A percentile compares a stretch with the other conserved stretches of the same genome.
These are phyloP conservation scores for Cantharis flavilabris DNA, from an alignment of 2,888 invertebrate species.

Conservation along the genomic window DNA sequence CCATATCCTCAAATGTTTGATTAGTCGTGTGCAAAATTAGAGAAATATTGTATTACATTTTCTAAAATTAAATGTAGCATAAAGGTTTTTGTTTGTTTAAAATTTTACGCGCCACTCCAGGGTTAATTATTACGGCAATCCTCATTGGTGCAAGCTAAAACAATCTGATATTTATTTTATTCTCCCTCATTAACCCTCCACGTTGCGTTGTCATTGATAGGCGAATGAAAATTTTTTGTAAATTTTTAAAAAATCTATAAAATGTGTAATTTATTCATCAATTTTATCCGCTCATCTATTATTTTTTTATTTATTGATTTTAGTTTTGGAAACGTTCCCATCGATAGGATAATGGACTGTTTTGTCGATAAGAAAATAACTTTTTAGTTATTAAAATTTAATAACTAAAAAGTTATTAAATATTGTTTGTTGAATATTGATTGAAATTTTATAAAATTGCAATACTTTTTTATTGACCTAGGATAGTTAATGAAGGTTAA, in stretches of 20 bases:
- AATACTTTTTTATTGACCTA: background rate
- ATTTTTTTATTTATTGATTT: background rate
- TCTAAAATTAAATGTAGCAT: too few species aligned
- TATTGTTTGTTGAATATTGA: background rate
- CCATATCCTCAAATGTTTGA: background rate
- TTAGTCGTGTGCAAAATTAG: background rate
- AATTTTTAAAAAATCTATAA: too few species aligned
- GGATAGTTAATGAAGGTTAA: background rate
- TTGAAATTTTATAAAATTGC: background rate
- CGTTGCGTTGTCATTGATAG: too few species aligned
- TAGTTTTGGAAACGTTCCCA: background rate
- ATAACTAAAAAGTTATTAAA: too few species aligned
- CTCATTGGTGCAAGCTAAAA: background rate
- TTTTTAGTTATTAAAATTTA: background rate
- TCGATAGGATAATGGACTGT: background rate
- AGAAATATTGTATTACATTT: too few species aligned
- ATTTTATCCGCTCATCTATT: too few species aligned
- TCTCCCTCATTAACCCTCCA: too few species aligned
- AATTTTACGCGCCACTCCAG: background rate
- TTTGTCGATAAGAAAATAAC: background rate
- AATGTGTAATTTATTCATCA: too few species aligned
- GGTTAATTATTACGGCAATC: background rate
- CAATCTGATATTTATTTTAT: too few species aligned
- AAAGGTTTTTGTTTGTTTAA: background rate
- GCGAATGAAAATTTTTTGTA: too few species aligned